Conservation (phyloP, 2,888 invertebrate genomes). For the Apamea epomidion region DNA sequence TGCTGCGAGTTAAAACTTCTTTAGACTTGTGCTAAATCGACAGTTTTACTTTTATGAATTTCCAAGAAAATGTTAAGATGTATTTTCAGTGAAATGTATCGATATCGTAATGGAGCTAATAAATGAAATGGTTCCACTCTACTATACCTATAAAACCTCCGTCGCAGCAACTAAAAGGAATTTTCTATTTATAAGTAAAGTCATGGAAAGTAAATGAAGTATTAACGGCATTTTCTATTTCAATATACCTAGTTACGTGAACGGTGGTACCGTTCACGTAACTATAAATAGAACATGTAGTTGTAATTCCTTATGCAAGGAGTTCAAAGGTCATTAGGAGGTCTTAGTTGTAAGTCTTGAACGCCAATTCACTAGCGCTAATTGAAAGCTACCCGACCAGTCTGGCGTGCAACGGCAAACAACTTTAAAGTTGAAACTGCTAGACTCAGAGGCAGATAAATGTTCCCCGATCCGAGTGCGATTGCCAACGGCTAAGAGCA, state of each 20-base stretch:
- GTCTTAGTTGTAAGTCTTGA: slow-evolving; percentile 61
- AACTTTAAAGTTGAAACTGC: slow-evolving; percentile 63
- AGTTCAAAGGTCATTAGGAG: slow-evolving; percentile 62
- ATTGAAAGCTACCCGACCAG: slow-evolving; percentile 69
- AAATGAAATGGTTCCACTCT: background rate
- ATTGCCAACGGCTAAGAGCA: slow-evolving; percentile 58
- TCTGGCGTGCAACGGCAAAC: slow-evolving; percentile 57
- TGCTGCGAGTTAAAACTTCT: background rate
- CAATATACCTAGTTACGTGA: background rate
- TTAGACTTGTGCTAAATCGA: slow-evolving; percentile 12
- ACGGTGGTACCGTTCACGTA: background rate
- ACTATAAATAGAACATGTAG: slow-evolving; percentile 31
- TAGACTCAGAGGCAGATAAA: slow-evolving; percentile 58
- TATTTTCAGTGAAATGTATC: background rate
- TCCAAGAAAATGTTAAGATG: background rate
- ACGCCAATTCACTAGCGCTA: slow-evolving; percentile 68
- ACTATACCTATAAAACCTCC: background rate
- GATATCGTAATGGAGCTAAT: slow-evolving; percentile 6
- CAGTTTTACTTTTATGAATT: background rate
- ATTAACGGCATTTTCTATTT: background rate
- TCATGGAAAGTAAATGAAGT: background rate
- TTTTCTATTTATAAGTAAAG: background rate
- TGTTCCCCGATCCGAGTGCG: slow-evolving; percentile 50
- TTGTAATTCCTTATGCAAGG: slow-evolving; percentile 41
- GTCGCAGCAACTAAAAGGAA: background rate